Percentiles rank a stretch among this genome's conserved stretches.
Conservation (phyloP, 2,113 vertebrate genomes). For the Cryptotis parvus region DNA sequence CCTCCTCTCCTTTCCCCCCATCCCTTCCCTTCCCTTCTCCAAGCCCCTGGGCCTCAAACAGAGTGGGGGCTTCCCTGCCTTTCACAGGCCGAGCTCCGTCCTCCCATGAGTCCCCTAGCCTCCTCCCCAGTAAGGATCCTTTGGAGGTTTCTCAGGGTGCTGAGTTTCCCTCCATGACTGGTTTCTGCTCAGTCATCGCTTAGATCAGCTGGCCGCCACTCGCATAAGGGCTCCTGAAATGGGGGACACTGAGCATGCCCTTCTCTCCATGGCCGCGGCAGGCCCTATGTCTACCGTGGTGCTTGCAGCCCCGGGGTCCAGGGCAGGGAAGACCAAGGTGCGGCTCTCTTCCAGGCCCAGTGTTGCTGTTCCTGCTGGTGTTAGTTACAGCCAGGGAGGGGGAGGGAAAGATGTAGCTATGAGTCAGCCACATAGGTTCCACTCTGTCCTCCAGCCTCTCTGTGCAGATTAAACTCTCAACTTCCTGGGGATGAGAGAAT, state of each 20-base stretch:
- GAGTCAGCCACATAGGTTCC: no score
- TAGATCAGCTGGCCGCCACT: accelerated
- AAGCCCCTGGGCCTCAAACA: no score
- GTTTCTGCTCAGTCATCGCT: background rate
- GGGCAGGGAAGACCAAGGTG: background rate
- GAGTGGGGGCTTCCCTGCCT: no score
- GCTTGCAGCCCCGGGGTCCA: background rate
- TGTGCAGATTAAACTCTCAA: no score
- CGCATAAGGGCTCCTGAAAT: background rate
- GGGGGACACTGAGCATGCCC: background rate
- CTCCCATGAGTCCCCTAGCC: no score
- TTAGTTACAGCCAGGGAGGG: background rate
- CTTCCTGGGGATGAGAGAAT: no score
- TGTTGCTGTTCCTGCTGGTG: background rate
- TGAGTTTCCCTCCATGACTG: background rate
- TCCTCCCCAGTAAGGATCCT: background rate
- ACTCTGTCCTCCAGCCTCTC: background rate
- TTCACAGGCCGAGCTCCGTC: background rate
- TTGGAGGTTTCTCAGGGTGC: background rate
- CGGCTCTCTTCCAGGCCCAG: background rate
- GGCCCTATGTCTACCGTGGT: background rate
- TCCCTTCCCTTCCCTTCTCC: no score
- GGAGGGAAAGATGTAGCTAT: background rate
- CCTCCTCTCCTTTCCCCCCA: no score
- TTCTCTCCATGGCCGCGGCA: background rate